Base-by-base conservation (phyloP, 53 echinoderm and acorn worm species). In the Apostichopus leukothele region DNA sequence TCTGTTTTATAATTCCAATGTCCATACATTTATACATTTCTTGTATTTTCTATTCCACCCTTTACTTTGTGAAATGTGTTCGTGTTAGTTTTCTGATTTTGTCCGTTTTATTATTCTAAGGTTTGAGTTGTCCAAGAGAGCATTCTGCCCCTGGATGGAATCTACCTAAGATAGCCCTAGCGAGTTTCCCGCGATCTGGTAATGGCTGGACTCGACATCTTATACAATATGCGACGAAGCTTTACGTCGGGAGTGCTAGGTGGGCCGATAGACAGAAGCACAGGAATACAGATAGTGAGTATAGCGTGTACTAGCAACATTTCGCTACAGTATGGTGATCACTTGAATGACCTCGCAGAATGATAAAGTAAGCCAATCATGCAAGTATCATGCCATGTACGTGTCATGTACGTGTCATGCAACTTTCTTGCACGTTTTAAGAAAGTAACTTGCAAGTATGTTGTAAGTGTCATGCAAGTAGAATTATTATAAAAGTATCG, bases 141-240 rank as follows among this genome's bases (percentile, higher is more conserved):
- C 55, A 18, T 19, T 2, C 67, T 4, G 0, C 4, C 10, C 67
- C 84, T 1, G 84, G 84, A 61, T 11, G 20, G 20, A 84, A 60
- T 25, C 84, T 84, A 4, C 84, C 84, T 26, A 84, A 84, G 39
- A 84, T 84, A 84, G 66, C 66, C 16, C 11, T 84, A 55, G 84
- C 67, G 63, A 84, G 84, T 67, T 84, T 84, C 1, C 84, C 84
- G 27, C 84, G 84, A 66, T 20, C 84, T 66, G 84, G 84, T 23
- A 84, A 84, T 26, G 84, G 84, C 25, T 84, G 84, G 84, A 84
- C 84, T 5, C 55, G 84, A 67, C 26, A 21, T 22, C 50, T 84
- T 7, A 61, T 84, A 10, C 84, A 84, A 67, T 84, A 84, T 60
- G 84, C 84, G 6, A 84, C 84, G 19, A 67, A 67, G 23, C 67